Base-by-base conservation (phyloP, 2,888 invertebrate species). In the Agrotis ipsilon region DNA sequence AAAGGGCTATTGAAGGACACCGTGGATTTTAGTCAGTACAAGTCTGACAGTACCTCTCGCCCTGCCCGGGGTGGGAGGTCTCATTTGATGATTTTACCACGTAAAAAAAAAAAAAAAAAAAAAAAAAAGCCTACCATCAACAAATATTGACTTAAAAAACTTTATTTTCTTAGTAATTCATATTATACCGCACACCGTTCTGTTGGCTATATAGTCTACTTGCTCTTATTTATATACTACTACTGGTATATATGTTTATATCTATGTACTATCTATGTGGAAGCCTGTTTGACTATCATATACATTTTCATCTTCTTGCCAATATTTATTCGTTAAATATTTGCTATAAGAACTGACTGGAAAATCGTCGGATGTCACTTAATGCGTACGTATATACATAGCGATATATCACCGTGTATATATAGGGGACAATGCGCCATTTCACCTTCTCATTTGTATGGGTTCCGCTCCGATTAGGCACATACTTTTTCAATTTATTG, bases 311-410 rank as follows among this genome's bases (percentile, higher is more conserved):
- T 85, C 80, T 79, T 60, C 71, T 60, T 60, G 72, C 77, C 74
- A 89, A 90, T 89, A 87, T 91, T 91, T 88, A 81, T 65, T 75
- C 68, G 68, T 62, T 80, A 86, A 87, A 88, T 87, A 86, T 85
- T 88, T 83, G 75, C 69, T 63, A 72, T 63, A 71, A 78, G 83
- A 77, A 72, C 67, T 79, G 77, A 68, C 65, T 80, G 65, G 76
- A 78, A 85, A 83, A 82, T 75, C 72, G 69, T 57, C 32, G 71
- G 14, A 45, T 75, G 68, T 59, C 75, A 71, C 45, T 51, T 49
- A 39, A 16, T 46, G 49, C 0, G 19, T 49, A 58, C 39, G 39
- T 39, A 39, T 39, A 39, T 39, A 11, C 11, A 52, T 18, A 60
- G 57, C 21, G 64, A 54, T 46, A 60, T 27, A 32, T 48, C 14